phyloP scores from a whole-genome alignment of 2,888 invertebrate species.

The Drosophila birchii region DNA sequence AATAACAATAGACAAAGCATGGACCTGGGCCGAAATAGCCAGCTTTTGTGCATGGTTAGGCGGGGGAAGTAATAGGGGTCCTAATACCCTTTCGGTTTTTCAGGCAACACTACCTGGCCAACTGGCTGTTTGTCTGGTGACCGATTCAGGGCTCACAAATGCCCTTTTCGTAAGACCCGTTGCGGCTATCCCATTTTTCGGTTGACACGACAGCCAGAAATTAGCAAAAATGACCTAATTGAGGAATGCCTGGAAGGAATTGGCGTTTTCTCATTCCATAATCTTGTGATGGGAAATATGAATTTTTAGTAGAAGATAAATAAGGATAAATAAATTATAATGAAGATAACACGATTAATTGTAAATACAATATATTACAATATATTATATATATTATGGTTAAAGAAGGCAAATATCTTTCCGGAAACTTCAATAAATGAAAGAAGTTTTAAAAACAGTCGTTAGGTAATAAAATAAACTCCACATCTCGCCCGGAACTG shows the following conservation, averaged over 20 bases:
- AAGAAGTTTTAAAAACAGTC: background rate
- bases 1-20: conserved; percentile 32
- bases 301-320: too few relatives aligned
- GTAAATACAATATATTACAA: too few relatives aligned
- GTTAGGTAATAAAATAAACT: background rate
- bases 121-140: conserved; percentile 36
- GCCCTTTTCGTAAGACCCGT: conserved; percentile 14
- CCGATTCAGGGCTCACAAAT: conserved; percentile 15
- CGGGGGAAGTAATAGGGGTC: conserved; percentile 6
- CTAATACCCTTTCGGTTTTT: background rate
- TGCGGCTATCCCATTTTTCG: conserved; percentile 23
- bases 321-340: too few relatives aligned
- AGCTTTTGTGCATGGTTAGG: conserved; percentile 39
- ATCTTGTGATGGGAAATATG: background rate
- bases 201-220: conserved; percentile 53
- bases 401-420: too few relatives aligned
- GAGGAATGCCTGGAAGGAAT: conserved; percentile 41
- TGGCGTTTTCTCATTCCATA: conserved; percentile 18
- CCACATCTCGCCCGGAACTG: background rate
- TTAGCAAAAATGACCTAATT: conserved; percentile 70
- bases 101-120: conserved; percentile 20
- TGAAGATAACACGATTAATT: too few relatives aligned
- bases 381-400: too few relatives aligned
- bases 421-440: too few relatives aligned
- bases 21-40: conserved; percentile 14